Percentiles rank a stretch among this genome's conserved stretches.
Conservation (phyloP, 2,797 vertebrate species). For the Smutsia temminckii region DNA sequence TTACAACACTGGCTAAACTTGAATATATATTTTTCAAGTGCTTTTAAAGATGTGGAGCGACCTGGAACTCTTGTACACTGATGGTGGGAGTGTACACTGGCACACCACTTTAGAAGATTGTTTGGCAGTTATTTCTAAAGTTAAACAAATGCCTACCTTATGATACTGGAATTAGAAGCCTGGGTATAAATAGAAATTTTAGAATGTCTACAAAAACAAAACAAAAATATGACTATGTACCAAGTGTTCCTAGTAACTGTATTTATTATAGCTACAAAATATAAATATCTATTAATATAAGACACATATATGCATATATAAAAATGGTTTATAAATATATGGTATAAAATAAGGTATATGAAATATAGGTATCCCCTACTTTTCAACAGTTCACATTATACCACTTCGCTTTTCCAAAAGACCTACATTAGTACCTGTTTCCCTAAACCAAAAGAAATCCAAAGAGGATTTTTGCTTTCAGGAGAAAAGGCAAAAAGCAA, state of each 20-base stretch:
- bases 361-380: background rate
- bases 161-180: background rate
- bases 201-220: background rate
- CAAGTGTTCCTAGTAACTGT: background rate
- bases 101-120: background rate
- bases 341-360: too few relatives aligned
- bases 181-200: background rate
- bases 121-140: background rate
- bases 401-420: background rate
- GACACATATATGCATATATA: background rate
- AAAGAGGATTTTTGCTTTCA: background rate
- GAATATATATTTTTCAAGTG: background rate
- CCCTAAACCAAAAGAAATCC: background rate
- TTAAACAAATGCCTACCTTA: background rate
- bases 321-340: too few relatives aligned
- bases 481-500: background rate
- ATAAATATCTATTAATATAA: background rate
- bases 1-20: background rate
- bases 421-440: background rate
- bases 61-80: fast-evolving
- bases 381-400: background rate
- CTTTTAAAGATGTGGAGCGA: background rate
- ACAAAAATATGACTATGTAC: background rate
- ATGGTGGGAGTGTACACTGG: background rate
- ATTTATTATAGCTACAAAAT: background rate